Evolutionary conservation across 2,888 invertebrate species (phyloP).

Genomic region (Caenorhabditis sp.): DNA sequence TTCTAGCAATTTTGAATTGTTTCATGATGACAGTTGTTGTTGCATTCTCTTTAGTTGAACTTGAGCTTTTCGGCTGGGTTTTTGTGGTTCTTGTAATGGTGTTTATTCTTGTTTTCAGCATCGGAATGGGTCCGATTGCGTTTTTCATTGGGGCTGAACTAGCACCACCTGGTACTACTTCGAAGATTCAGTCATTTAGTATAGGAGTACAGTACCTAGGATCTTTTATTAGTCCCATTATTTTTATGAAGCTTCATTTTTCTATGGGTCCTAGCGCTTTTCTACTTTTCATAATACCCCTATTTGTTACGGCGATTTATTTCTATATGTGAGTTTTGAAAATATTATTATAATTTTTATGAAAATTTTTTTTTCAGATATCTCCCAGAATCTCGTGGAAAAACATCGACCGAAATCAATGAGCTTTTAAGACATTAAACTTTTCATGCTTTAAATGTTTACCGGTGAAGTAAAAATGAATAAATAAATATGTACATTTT

Average conservation of each 20-base stretch:
- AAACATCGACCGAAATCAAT: constrained; percentile 34
- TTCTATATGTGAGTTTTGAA: constrained; percentile 40
- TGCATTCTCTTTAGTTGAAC: constrained; percentile 34
- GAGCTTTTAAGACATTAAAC: constrained; percentile 21
- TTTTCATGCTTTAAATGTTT: not conserved
- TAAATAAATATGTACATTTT: not conserved
- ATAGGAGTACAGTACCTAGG: constrained; percentile 53
- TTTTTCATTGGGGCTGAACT: constrained; percentile 64
- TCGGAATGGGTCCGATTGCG: constrained; percentile 63
- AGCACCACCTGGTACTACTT: constrained; percentile 39
- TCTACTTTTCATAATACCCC: constrained; percentile 58
- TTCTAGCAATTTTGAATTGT: constrained; percentile 52
- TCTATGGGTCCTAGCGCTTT: constrained; percentile 53
- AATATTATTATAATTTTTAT: no score
- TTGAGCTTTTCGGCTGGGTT: constrained; percentile 20
- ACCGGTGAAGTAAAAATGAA: not conserved
- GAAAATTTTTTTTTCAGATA: constrained; percentile 35
- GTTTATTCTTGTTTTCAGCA: constrained; percentile 41
- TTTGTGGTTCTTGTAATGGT: constrained; percentile 16
- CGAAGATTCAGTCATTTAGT: constrained; percentile 42
- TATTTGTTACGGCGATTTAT: constrained; percentile 48
- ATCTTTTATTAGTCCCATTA: constrained; percentile 60
- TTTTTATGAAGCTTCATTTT: constrained; percentile 54
- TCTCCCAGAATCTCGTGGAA: constrained; percentile 48
- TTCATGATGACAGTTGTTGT: constrained; percentile 58